phyloP scores from a whole-genome alignment of 2,113 vertebrate species.

The Ageneiosus marmoratus region DNA sequence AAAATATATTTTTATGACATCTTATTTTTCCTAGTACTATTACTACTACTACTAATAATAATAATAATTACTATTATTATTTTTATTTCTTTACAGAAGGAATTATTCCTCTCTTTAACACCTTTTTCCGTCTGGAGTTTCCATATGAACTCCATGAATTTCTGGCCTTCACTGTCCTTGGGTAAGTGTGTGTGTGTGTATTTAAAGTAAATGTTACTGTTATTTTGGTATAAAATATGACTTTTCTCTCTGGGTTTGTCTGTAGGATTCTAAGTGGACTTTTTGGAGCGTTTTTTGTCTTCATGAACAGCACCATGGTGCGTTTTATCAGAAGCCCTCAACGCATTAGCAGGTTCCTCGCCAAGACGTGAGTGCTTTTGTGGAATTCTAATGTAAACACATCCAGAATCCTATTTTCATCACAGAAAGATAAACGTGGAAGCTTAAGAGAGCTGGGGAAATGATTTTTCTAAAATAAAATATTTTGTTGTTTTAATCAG shows the following conservation, averaged over 20 bases:
- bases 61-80: neutral
- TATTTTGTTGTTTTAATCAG: neutral
- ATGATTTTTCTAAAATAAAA: neutral
- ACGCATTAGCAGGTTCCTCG: slow-evolving; percentile 33
- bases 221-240: neutral
- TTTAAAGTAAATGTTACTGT: neutral
- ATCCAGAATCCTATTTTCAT: neutral
- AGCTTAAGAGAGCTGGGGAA: neutral
- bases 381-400: neutral
- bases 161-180: slow-evolving; percentile 31
- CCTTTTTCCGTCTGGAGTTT: slow-evolving; percentile 28
- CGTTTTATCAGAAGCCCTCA: slow-evolving; percentile 40
- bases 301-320: slow-evolving; percentile 34
- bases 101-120: slow-evolving; percentile 39
- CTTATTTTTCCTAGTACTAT: too few species aligned
- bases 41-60: neutral
- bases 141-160: slow-evolving; percentile 42
- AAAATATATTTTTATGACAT: too few species aligned
- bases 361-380: slow-evolving; percentile 40
- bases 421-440: neutral
- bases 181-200: slow-evolving; percentile 25
- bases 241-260: neutral
- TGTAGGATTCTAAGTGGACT: slow-evolving; percentile 44
- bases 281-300: slow-evolving; percentile 43
- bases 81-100: slow-evolving; percentile 34